These are phyloP conservation scores for Drosophila willistoni DNA, from an alignment of 1,140 invertebrate species.

Conservation along the genomic window DNA sequence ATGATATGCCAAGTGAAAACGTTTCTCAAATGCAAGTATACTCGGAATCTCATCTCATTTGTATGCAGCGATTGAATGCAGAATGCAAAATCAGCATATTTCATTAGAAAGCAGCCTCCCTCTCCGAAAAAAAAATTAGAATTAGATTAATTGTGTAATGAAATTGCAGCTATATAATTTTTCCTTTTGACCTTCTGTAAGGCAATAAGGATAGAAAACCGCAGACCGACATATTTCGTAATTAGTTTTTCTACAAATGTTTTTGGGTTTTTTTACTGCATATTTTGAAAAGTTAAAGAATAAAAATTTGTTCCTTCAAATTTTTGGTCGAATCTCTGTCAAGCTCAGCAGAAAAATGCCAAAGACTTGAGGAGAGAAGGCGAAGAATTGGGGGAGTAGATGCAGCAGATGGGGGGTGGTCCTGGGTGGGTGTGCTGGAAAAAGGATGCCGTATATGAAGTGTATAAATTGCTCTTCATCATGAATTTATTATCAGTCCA, in stretches of 20 bases:
- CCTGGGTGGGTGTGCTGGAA: not conserved
- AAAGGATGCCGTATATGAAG: slow-evolving; percentile 64
- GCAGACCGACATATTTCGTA: slow-evolving; percentile 45
- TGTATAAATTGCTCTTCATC: slow-evolving; percentile 80
- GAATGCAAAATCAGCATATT: slow-evolving; percentile 72
- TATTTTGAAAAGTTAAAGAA: slow-evolving; percentile 45
- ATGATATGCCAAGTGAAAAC: slow-evolving; percentile 43
- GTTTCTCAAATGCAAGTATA: not conserved
- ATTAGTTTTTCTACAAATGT: slow-evolving; percentile 67
- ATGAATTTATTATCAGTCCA: slow-evolving; percentile 79
- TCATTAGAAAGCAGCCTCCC: slow-evolving; percentile 44
- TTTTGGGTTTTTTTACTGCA: slow-evolving; percentile 63
- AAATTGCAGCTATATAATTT: slow-evolving; percentile 55
- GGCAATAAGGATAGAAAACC: not conserved
- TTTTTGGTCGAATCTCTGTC: slow-evolving; percentile 47
- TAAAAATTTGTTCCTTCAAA: not conserved
- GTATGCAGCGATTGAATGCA: slow-evolving; percentile 56
- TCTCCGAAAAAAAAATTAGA: slow-evolving; percentile 37
- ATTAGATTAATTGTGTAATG: slow-evolving; percentile 77
- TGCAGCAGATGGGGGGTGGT: not conserved
- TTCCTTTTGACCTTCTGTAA: slow-evolving; percentile 8
- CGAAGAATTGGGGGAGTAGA: not conserved
- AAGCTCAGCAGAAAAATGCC: slow-evolving; percentile 57
- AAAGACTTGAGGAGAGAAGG: not conserved
- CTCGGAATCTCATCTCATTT: slow-evolving; percentile 45